Evolutionary conservation across 2,888 invertebrate genomes (phyloP), one percentile per base, ranked within the genome.

Genomic region (Epinotia demarniana): DNA sequence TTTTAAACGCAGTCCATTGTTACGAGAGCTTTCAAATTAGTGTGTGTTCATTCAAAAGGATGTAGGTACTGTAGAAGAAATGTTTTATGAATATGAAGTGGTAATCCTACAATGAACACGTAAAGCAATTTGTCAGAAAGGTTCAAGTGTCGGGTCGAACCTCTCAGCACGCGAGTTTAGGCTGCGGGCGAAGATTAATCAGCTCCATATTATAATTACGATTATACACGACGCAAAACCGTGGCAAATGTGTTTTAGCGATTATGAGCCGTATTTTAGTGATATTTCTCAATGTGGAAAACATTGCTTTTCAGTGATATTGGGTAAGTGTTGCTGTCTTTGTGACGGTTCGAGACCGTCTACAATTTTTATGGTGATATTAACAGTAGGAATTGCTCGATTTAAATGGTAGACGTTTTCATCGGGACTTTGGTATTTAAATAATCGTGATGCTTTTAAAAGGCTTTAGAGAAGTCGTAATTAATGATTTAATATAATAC

Each of bases 111-210:
- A 53, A 53, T 53, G 53, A 53, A 53, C 53, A 53, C 53, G 8
- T 53, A 53, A 69, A 60, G 46, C 49, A 73, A 73, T 73, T 73
- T 67, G 39, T 23, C 53, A 11, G 58, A 53, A 61, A 49, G 57
- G 55, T 69, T 62, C n/a, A 27, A 60, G 60, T 72, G 64, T 64
- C 46, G 68, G 68, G 62, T 69, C 46, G 55, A 68, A 67, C 49
- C 64, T 67, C 39, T 53, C 73, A 57, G 27, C 72, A 39, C 19
- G 19, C 23, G 53, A 53, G 64, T 39, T 67, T 23, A 67, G 60
- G 53, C 61, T 62, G 39, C 53, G 68, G 61, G 55, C 12, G 13
- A 39, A 23, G 49, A 73, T 61, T 62, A n/a, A 73, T 62, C 62
- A 43, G 12, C 27, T 23, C 19, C 18, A 62, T 43, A 43, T 62